phyloP scores from a whole-genome alignment of 2,888 invertebrate genomes.

The Drosophila paramelanica region DNA sequence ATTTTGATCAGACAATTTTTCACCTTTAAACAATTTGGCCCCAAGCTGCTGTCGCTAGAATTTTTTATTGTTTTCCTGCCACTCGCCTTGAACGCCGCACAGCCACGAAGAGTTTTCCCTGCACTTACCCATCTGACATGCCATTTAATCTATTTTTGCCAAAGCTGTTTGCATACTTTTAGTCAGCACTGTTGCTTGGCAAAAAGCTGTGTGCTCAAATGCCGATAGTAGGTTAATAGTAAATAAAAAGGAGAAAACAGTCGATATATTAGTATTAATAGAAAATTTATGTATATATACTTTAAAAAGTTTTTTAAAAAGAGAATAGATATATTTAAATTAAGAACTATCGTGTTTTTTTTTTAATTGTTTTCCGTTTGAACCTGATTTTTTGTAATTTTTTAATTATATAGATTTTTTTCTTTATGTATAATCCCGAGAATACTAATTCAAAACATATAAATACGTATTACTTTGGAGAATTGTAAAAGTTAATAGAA shows the following conservation, averaged over 20 bases:
- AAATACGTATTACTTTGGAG: too few relatives aligned
- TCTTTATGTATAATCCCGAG: too few relatives aligned
- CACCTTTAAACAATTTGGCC: slow-evolving; percentile 65
- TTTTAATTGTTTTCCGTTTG: too few relatives aligned
- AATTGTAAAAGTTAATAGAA: too few relatives aligned
- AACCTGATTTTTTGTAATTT: too few relatives aligned
- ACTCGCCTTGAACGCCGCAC: background rate
- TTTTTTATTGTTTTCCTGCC: slow-evolving; percentile 47
- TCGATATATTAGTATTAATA: background rate
- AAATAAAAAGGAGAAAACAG: slow-evolving; percentile 15
- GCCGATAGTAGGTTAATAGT: slow-evolving; percentile 4
- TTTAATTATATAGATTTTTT: too few relatives aligned
- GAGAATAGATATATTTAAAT: too few relatives aligned
- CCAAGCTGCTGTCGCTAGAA: slow-evolving; percentile 26
- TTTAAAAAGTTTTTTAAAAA: too few relatives aligned
- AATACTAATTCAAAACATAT: too few relatives aligned
- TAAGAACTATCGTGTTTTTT: too few relatives aligned
- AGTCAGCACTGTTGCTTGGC: slow-evolving; percentile 8
- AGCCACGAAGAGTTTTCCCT: background rate
- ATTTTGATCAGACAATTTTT: slow-evolving; percentile 63
- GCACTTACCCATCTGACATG: slow-evolving; percentile 40
- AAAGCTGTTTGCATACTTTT: slow-evolving; percentile 26
- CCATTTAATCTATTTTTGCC: slow-evolving; percentile 58
- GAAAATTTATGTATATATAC: background rate
- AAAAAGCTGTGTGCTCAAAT: background rate